These are phyloP conservation scores for Quadroppia sp. DNA, from an alignment of 2,888 invertebrate genomes.

Conservation along the genomic window DNA sequence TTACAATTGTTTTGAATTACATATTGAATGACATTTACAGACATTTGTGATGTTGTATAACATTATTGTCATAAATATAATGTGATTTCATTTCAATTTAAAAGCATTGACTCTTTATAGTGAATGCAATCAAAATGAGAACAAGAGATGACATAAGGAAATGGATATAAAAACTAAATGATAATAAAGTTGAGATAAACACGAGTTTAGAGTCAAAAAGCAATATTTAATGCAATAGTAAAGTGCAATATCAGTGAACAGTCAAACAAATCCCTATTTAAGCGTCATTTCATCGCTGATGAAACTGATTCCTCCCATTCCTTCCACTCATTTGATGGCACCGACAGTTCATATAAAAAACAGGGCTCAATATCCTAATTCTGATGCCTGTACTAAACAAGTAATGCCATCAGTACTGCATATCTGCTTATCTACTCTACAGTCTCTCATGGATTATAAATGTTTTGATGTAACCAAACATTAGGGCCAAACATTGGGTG, in stretches of 20 bases:
- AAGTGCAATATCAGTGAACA: background rate
- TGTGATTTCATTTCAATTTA: slow-evolving; percentile 33
- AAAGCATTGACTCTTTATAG: background rate
- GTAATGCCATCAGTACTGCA: background rate
- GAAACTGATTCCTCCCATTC: background rate
- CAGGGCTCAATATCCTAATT: background rate
- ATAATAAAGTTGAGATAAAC: slow-evolving; percentile 19
- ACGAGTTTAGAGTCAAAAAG: background rate
- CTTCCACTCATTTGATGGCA: background rate
- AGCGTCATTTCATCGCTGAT: slow-evolving; percentile 6
- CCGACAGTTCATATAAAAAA: background rate
- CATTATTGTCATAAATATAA: slow-evolving; percentile 23
- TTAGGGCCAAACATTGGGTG: too few relatives aligned
- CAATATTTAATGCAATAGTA: background rate
- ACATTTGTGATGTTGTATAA: background rate
- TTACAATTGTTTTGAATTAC: background rate
- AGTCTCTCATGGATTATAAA: slow-evolving; percentile 27
- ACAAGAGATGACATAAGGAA: slow-evolving; percentile 31
- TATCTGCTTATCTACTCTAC: slow-evolving; percentile 34
- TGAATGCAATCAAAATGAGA: background rate
- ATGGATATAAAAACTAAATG: slow-evolving; percentile 27
- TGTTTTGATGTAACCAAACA: too few relatives aligned
- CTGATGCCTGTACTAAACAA: background rate
- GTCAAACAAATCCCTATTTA: slow-evolving; percentile 30
- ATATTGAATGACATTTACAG: background rate